Evolutionary conservation across 2,113 vertebrate species (phyloP).

Genomic region (Psittacula cyanocephala): DNA sequence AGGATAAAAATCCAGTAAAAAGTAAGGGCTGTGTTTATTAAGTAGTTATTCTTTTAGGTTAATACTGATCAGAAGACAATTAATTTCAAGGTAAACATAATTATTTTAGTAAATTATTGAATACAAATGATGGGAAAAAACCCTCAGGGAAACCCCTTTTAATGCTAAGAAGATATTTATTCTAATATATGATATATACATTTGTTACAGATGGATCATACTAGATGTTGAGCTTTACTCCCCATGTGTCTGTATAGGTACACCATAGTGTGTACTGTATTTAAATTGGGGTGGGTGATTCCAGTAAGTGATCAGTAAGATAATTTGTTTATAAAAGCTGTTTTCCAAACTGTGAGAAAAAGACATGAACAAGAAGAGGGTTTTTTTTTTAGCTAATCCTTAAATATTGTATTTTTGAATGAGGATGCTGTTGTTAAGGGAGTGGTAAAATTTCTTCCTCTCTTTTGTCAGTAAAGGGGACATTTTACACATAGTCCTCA

Average conservation of each 20-base stretch:
- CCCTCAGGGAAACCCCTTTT: background rate
- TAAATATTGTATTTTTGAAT: background rate
- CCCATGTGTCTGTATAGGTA: background rate
- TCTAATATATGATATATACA: background rate
- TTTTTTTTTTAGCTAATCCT: background rate
- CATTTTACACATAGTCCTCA: background rate
- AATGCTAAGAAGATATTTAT: background rate
- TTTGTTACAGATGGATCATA: background rate
- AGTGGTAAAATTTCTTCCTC: background rate
- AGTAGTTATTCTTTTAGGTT: background rate
- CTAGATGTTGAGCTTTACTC: background rate
- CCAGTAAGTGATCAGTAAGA: background rate
- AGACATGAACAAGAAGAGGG: background rate
- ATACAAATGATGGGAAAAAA: background rate
- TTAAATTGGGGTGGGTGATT: conserved; percentile 3
- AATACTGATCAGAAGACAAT: background rate
- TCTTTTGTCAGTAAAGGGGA: background rate
- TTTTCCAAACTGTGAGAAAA: conserved; percentile 13
- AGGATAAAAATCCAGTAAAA: background rate
- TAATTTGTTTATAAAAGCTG: conserved; percentile 27
- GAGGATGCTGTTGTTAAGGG: background rate
- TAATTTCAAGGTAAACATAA: background rate
- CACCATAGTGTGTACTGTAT: background rate
- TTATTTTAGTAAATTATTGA: background rate
- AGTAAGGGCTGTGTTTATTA: background rate